Evolutionary conservation across 2,113 vertebrate genomes (phyloP).

Genomic region (Solea solea): DNA sequence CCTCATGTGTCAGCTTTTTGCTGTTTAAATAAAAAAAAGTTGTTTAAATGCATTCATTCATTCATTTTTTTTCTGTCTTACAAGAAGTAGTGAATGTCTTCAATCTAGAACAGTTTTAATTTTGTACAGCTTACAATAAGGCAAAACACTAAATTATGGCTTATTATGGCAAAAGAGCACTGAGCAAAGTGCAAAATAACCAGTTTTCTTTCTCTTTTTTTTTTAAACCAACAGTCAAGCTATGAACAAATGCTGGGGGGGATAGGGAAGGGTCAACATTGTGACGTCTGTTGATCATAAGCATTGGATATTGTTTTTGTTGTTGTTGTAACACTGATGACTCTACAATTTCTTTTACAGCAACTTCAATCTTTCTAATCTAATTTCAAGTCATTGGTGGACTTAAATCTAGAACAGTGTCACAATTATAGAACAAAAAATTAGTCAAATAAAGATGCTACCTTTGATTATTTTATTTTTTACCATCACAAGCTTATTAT

Average conservation of each 20-base stretch:
- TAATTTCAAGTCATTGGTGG: background rate
- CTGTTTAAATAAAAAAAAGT: too few relatives aligned
- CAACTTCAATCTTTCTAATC: background rate
- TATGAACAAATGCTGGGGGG: too few relatives aligned
- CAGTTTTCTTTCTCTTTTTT: too few relatives aligned
- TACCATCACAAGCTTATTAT: too few relatives aligned
- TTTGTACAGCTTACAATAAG: background rate
- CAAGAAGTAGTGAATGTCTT: background rate
- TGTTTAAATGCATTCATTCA: constrained; percentile 12
- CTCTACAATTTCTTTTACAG: background rate
- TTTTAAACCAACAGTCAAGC: too few relatives aligned
- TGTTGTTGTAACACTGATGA: background rate
- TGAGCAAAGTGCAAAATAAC: background rate
- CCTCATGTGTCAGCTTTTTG: too few relatives aligned
- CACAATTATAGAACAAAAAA: background rate
- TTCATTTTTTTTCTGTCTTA: background rate
- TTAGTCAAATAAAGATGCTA: background rate
- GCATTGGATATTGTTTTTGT: too few relatives aligned
- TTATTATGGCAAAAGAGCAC: background rate
- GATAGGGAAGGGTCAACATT: too few relatives aligned
- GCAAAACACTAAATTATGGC: background rate
- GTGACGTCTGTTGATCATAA: too few relatives aligned
- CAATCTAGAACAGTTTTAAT: constrained; percentile 1
- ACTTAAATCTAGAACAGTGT: too few relatives aligned
- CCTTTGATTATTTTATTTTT: too few relatives aligned